Percentiles rank a stretch among this genome's conserved stretches.
These are phyloP conservation scores for Luperina testacea DNA, from an alignment of 2,888 invertebrate species.

Conservation along the genomic window DNA sequence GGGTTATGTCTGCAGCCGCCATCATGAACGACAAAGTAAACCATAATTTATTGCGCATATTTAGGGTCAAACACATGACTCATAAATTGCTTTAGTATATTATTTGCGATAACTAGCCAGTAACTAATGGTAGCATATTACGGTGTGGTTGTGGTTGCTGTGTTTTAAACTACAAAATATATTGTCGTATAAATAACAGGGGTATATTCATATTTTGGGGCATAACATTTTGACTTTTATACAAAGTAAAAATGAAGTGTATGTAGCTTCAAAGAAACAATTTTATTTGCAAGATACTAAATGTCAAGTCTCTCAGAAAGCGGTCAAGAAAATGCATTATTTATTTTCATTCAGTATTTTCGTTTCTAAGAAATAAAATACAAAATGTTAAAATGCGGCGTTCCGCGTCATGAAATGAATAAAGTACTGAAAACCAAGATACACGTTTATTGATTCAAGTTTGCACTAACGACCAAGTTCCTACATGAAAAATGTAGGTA, in stretches of 20 bases:
- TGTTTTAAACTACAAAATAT: constrained; percentile 59
- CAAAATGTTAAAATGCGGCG: constrained; percentile 26
- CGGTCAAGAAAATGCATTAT: constrained; percentile 35
- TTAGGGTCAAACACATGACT: constrained; percentile 87
- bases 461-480: constrained; percentile 75
- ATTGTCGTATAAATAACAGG: constrained; percentile 39
- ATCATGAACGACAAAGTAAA: constrained; percentile 90
- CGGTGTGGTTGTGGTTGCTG: constrained; percentile 42
- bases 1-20: constrained; percentile 87
- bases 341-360: constrained; percentile 33
- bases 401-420: constrained; percentile 46
- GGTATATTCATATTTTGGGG: constrained; percentile 21
- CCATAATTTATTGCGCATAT: constrained; percentile 89
- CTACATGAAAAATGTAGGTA: constrained; percentile 80
- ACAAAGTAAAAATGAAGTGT: constrained; percentile 10
- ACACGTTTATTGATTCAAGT: constrained; percentile 71
- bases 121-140: constrained; percentile 71
- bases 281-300: constrained; percentile 13
- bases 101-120: constrained; percentile 76
- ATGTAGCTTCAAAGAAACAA: not conserved
- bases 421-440: constrained; percentile 57
- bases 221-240: not conserved
- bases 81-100: constrained; percentile 86
- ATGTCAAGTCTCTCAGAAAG: constrained; percentile 12
- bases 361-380: constrained; percentile 30